Evolutionary conservation across 2,888 invertebrate species (phyloP), one percentile per base, ranked within the genome.

Genomic region (Allolobophora icterica): DNA sequence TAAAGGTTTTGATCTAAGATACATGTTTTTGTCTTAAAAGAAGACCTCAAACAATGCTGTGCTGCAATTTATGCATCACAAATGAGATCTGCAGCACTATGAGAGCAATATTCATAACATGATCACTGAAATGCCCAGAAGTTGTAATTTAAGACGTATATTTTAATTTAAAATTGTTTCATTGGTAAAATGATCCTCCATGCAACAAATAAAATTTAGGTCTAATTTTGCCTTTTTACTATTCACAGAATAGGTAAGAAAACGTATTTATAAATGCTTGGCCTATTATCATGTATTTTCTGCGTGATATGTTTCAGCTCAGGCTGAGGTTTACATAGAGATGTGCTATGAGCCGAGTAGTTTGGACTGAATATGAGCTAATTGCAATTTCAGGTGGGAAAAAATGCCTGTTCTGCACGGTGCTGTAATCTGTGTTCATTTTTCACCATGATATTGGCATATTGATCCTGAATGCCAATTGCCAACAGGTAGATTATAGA

Each of bases 381-480:
- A 71, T 71, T 71, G 71, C 71, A 71, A 71, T 71, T n/a, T 71
- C 71, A 71, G 71, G 71, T 71, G 71, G 30, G n/a, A 71, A 30
- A 52, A 71, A 0, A 0, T 17, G n/a, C n/a, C 30, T 71, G 71
- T n/a, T 71, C 71, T 71, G 71, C 13, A 8, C 8, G 3, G 8
- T 71, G 30, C 13, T n/a, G n/a, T 71, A 71, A 71, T 71, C 71
- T 71, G n/a, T 71, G 71, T n/a, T n/a, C 71, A 71, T 71, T n/a
- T 71, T 71, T 71, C 71, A 71, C 13, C 30, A 71, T 5, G 71
- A 71, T n/a, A 71, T 71, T 71, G 71, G 30, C 71, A n/a, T 71
- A 71, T 71, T 71, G 71, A 71, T 71, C 71, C 71, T 71, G n/a
- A n/a, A 11, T 30, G 71, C n/a, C 71, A 30, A 8, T n/a, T 71